Evolutionary conservation across 2,113 vertebrate species (phyloP), one percentile per base, ranked within the genome.

Genomic region (Spermophilus dauricus): DNA sequence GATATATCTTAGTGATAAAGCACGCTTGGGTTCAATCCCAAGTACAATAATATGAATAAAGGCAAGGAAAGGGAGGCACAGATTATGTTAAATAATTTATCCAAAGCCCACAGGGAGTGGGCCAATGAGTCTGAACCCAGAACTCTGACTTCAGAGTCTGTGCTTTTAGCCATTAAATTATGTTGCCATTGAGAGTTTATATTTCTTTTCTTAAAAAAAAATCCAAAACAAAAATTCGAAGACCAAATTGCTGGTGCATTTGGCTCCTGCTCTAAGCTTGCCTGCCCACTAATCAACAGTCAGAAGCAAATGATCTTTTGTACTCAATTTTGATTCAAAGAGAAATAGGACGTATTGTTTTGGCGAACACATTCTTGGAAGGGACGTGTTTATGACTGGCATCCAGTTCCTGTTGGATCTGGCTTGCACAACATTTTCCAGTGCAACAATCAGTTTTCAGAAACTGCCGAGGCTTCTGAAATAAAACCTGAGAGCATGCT

Each of bases 391-490:
- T 45, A 75, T 48, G 4, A 73, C 32, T 73, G 80, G 72, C 17
- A 39, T 80, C 48, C 32, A 89, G 37, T 48, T 58, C 78, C 32
- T 85, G 63, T 45, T 85, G 56, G 73, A 81, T 89, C 65, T 69
- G 20, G 8, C 75, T 92, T 89, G 12, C 24, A 92, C 28, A 96
- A 92, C 85, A 94, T 75, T 92, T 96, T 89, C 73, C 85, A 77
- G 30, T 37, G 75, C 85, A 73, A 67, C 53, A 51, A 34, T 94
- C 20, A 2, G 42, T 67, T 94, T 91, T 91, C 51, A 61, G 63
- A 92, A 78, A 58, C 48, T 70, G 73, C 80, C 83, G 91, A 63
- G 22, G 8, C 42, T 84, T 94, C 91, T 84, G 42, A 78, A 83
- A 91, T 42, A 96, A 96, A 95, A 73, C 32, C 39, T 63, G 58